These are phyloP conservation scores for Endotricha flammealis DNA, from an alignment of 2,888 invertebrate genomes.

Conservation along the genomic window DNA sequence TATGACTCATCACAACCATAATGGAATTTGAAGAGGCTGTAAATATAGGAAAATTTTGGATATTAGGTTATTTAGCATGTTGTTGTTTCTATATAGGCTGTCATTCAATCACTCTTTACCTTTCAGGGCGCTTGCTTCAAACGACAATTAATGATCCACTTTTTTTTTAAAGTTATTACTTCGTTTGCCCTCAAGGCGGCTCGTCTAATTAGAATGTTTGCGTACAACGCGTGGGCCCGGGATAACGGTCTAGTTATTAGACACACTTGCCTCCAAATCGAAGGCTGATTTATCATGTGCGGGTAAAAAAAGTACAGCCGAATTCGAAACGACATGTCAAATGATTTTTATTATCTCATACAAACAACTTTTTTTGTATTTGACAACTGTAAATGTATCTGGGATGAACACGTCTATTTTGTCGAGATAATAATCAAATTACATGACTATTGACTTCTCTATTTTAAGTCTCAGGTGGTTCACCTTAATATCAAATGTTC, in stretches of 20 bases:
- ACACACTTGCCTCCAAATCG: conserved; percentile 40
- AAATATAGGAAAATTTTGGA: too few relatives aligned
- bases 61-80: neutral
- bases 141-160: conserved; percentile 7
- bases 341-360: conserved; percentile 26
- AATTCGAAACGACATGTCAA: conserved; percentile 33
- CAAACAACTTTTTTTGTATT: conserved; percentile 24
- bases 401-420: too few relatives aligned
- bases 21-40: neutral
- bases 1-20: neutral
- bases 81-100: neutral
- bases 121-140: neutral
- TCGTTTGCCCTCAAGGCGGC: conserved; percentile 38
- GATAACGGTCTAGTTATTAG: conserved; percentile 59
- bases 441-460: too few relatives aligned
- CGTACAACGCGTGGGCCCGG: conserved; percentile 38
- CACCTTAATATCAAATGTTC: too few relatives aligned
- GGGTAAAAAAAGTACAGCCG: conserved; percentile 29
- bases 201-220: conserved; percentile 52
- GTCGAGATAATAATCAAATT: too few relatives aligned
- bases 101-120: conserved; percentile 6
- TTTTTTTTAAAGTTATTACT: conserved; percentile 27
- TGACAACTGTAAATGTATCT: neutral
- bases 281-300: conserved; percentile 44
- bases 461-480: too few relatives aligned